Conservation (phyloP, 2,113 vertebrate species). For the Crotophaga sulcirostris region DNA sequence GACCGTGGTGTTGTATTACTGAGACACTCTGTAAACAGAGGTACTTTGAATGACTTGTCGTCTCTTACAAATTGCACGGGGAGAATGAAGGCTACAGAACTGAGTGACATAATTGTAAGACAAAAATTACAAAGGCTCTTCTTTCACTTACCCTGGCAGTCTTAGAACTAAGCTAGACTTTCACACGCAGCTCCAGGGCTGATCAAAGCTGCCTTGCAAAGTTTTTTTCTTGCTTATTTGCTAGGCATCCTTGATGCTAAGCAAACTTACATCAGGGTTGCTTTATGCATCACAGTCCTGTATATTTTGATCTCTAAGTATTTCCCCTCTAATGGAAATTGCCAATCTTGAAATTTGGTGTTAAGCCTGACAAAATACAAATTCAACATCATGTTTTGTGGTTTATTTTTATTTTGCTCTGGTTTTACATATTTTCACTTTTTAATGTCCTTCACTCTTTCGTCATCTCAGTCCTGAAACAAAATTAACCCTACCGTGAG, state of each 20-base stretch:
- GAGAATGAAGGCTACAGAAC: conserved; percentile 46
- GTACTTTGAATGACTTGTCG: conserved; percentile 56
- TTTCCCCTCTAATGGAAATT: background rate
- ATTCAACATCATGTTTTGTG: background rate
- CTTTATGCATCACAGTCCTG: background rate
- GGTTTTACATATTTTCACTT: background rate
- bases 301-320: background rate
- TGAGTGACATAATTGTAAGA: conserved; percentile 58
- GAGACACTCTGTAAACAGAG: conserved; percentile 57
- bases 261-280: background rate
- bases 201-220: conserved; percentile 14
- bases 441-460: background rate
- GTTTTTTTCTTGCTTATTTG: background rate
- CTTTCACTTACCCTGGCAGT: conserved; percentile 37
- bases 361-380: background rate
- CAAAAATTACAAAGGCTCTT: conserved; percentile 47
- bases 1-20: conserved; percentile 33
- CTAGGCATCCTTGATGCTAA: background rate
- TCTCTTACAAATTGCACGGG: conserved; percentile 36
- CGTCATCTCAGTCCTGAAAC: background rate
- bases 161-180: conserved; percentile 33
- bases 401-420: background rate
- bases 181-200: background rate
- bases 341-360: background rate
- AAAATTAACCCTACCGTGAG: background rate